Base-by-base conservation (phyloP, 2,113 vertebrate genomes). In the Mustela nigripes region DNA sequence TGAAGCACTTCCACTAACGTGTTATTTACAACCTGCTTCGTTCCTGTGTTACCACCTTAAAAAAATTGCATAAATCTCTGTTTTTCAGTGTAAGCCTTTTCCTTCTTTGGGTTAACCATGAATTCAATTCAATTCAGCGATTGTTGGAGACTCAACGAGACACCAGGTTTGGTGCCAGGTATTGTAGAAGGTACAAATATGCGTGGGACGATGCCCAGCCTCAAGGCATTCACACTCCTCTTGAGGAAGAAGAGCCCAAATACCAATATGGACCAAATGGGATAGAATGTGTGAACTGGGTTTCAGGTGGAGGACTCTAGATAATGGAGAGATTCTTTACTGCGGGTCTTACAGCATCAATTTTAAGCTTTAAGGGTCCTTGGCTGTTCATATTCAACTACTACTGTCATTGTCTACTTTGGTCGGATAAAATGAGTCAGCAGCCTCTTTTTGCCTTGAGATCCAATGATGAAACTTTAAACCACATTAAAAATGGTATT, bases 61-160 rank as follows among this genome's bases (percentile, higher is more conserved):
- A 80, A 71, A 69, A 36, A 56, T 31, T 33, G 18, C 69, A 65
- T 26, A 15, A 74, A 69, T 94, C 28, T 92, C 0, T 95, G 69
- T 89, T 96, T 96, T 95, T 84, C 83, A 96, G 5, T 42, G n/a
- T 42, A 94, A 91, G 56, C 1, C 45, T 76, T 92, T 94, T 80
- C n/a, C 87, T 94, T 86, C 56, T 76, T 87, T 53, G 65, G 45
- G 22, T 94, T 88, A 95, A 24, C 28, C 65, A 81, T 63, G 65
- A 97, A 89, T 90, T 91, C 56, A 93, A 19, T 36, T 71, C 67
- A 15, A 53, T 53, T 82, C 31, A 45, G 12, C 74, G 74, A 74
- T 53, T 60, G 42, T 63, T 31, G 89, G 42, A 16, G 45, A 87
- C 80, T 53, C 88, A 45, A 31, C 6, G 31, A 16, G 62, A 50